Evolutionary conservation across 2,888 invertebrate genomes (phyloP).

Genomic region (Plagodis pulveraria): DNA sequence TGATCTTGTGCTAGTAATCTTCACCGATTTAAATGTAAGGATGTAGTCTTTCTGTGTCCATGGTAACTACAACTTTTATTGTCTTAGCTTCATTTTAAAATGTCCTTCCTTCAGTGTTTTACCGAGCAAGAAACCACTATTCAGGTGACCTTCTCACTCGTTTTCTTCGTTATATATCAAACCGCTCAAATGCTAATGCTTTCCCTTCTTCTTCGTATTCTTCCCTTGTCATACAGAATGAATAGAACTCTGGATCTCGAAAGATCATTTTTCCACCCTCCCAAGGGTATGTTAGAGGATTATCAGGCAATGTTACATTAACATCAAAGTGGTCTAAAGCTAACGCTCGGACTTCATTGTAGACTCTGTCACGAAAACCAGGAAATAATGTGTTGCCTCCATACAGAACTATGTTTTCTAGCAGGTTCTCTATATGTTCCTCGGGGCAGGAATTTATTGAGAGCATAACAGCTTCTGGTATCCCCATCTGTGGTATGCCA

Average conservation of each 20-base stretch:
- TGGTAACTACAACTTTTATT: too few species aligned
- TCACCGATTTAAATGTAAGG: too few species aligned
- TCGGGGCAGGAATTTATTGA: conserved; percentile 90
- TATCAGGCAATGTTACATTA: conserved; percentile 85
- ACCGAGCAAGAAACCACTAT: conserved; percentile 58
- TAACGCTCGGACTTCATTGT: conserved; percentile 89
- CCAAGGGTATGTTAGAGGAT: conserved; percentile 95
- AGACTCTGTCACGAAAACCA: conserved; percentile 90
- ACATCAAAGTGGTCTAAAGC: conserved; percentile 92
- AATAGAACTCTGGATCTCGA: conserved; percentile 89
- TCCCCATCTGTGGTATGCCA: conserved; percentile 95
- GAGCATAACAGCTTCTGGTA: conserved; percentile 94
- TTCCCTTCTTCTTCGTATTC: conserved; percentile 96
- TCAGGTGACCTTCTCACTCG: conserved; percentile 68
- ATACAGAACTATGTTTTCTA: conserved; percentile 92
- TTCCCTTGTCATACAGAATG: conserved; percentile 90
- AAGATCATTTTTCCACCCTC: conserved; percentile 92
- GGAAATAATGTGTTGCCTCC: conserved; percentile 93
- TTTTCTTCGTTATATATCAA: conserved; percentile 80
- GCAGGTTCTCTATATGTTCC: conserved; percentile 90
- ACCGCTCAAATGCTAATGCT: conserved; percentile 81
- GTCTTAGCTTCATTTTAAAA: too few species aligned
- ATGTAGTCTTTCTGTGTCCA: too few species aligned
- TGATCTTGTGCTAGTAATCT: too few species aligned
- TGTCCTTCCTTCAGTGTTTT: conserved; percentile 9